A percentile compares a stretch with the other conserved stretches of the same genome.
These are phyloP conservation scores for Drosophila parthenogenetica DNA, from an alignment of 2,888 invertebrate species.

Conservation along the genomic window DNA sequence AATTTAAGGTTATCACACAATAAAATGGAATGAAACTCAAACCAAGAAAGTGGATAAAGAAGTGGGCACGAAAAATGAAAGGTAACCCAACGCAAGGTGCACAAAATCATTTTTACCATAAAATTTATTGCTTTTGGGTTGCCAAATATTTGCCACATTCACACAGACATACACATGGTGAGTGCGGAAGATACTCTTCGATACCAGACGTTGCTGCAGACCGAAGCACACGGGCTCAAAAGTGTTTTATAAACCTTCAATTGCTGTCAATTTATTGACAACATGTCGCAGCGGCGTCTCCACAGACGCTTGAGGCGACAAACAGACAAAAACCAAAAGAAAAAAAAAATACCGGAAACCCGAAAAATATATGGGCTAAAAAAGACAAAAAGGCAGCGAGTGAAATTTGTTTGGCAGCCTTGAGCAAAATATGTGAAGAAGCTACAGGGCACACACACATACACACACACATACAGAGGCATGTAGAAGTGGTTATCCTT, in stretches of 20 bases:
- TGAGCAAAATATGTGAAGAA: slow-evolving; percentile 53
- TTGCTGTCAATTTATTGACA: slow-evolving; percentile 82
- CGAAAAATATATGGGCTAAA: slow-evolving; percentile 10
- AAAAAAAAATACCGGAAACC: slow-evolving; percentile 10
- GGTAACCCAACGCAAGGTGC: slow-evolving; percentile 52
- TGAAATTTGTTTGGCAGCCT: slow-evolving; percentile 73
- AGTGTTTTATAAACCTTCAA: slow-evolving; percentile 80
- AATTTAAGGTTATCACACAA: slow-evolving; percentile 65
- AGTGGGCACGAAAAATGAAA: slow-evolving; percentile 30
- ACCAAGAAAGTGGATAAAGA: neutral
- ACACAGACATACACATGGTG: slow-evolving; percentile 7
- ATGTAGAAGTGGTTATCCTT: slow-evolving; percentile 26
- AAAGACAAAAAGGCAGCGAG: slow-evolving; percentile 46
- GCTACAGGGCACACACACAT: slow-evolving; percentile 30
- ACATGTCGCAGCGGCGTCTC: slow-evolving; percentile 68
- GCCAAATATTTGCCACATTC: slow-evolving; percentile 64
- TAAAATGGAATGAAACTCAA: slow-evolving; percentile 27
- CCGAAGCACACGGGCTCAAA: slow-evolving; percentile 48
- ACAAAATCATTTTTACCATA: slow-evolving; percentile 75
- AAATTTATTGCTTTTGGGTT: slow-evolving; percentile 76
- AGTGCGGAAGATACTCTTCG: neutral
- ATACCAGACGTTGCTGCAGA: slow-evolving; percentile 25
- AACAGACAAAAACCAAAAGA: slow-evolving; percentile 35
- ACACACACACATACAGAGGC: slow-evolving; percentile 13
- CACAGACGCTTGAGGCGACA: slow-evolving; percentile 55